Evolutionary conservation across 2,888 invertebrate genomes (phyloP), one percentile per base, ranked within the genome.

Genomic region (Prionchulus punctatus): DNA sequence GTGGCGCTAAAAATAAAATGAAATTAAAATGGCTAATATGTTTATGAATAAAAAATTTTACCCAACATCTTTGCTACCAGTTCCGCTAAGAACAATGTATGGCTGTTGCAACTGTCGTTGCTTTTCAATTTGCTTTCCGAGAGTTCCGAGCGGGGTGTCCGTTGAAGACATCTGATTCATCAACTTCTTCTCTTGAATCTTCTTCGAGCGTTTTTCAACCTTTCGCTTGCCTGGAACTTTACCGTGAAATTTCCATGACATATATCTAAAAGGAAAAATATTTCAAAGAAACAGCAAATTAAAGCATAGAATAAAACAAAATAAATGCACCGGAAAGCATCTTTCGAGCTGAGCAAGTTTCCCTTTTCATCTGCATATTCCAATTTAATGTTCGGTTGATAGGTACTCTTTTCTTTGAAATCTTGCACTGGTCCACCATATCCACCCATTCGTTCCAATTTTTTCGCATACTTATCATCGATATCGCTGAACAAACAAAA

Each of bases 171-270:
- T 63, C 25, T 50, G 64, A 57, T 67, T 67, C 53, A 64, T 48
- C 23, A 85, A 84, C 75, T 85, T 85, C 73, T 91, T 90, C 72
- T 94, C 92, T 67, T 89, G 85, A 61, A 82, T 79, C 75, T 96
- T 92, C 75, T 91, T 90, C 75, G 88, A 81, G 62, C 94, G 79
- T 71, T 98, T 98, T 75, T 98, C 96, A 65, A 81, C 79, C 76
- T 98, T 98, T 77, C 91, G 94, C 75, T 98, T 98, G 55, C 98
- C 96, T 25, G 96, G 92, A 1, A 92, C 92, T 77, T 98, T 96
- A 54, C 98, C 98, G 76, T 98, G 98, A 77, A 98, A 98, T 76
- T 94, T 91, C 74, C 94, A 96, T 27, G 90, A 91, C 55, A 96
- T 78, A 77, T 90, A 88, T 62, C 87, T 79, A 59, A 28, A 47